Evolutionary conservation across 1,140 invertebrate genomes (phyloP).

Genomic region (Maconellicoccus hirsutus): DNA sequence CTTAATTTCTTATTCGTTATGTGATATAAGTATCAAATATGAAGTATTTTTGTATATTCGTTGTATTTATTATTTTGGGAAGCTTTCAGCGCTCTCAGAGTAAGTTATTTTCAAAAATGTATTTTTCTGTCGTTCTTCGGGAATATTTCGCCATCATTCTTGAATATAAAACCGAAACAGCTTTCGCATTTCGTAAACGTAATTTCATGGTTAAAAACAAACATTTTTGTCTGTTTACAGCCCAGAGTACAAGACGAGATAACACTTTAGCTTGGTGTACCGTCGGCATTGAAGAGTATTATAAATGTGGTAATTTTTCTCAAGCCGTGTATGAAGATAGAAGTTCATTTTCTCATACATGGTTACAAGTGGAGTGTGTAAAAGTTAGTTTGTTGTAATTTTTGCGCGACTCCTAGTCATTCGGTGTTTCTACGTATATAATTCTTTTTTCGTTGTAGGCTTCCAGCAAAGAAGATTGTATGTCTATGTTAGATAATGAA

Average conservation of each 20-base stretch:
- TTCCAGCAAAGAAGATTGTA: conserved; percentile 70
- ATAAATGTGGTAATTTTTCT: conserved; percentile 62
- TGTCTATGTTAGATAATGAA: conserved; percentile 58
- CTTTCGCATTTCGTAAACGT: too few species aligned
- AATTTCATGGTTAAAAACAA: too few species aligned
- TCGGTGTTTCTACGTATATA: neutral
- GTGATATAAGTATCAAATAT: too few species aligned
- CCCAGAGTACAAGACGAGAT: neutral
- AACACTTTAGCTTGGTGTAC: conserved; percentile 55
- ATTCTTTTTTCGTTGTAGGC: conserved; percentile 37
- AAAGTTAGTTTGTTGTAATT: conserved; percentile 35
- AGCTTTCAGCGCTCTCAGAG: too few species aligned
- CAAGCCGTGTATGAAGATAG: conserved; percentile 50
- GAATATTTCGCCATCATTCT: too few species aligned
- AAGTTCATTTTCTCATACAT: conserved; percentile 44
- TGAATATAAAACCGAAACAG: too few species aligned
- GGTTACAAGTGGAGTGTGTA: conserved; percentile 49
- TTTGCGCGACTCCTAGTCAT: conserved; percentile 13
- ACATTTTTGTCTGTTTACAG: neutral
- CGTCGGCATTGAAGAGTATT: conserved; percentile 52
- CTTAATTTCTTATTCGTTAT: too few species aligned
- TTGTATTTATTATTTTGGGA: too few species aligned
- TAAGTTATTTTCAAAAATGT: too few species aligned
- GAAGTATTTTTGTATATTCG: too few species aligned
- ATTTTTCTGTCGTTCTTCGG: too few species aligned